Conservation (phyloP, 2,888 invertebrate species). For the Mongoloraphidia duomilia region DNA sequence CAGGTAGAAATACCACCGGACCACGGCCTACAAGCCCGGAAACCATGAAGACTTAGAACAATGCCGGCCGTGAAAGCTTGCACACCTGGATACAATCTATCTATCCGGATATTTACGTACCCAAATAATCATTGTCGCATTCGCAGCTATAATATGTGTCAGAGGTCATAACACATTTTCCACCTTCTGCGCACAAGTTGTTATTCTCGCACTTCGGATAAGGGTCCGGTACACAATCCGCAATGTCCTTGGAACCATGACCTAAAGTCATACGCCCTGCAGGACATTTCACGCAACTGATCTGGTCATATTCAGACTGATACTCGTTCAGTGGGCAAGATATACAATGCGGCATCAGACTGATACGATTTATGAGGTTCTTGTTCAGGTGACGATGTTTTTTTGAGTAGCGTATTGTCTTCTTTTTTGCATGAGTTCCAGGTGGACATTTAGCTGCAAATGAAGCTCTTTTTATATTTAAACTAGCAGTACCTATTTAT, state of each 20-base stretch:
- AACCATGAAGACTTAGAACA: too few relatives aligned
- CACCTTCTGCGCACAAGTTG: conserved; percentile 33
- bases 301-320: conserved; percentile 41
- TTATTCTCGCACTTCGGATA: conserved; percentile 18
- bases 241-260: conserved; percentile 27
- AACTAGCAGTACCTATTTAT: too few relatives aligned
- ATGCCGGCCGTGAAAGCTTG: too few relatives aligned
- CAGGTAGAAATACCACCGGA: too few relatives aligned
- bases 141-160: conserved; percentile 29
- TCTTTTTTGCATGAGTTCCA: conserved; percentile 32
- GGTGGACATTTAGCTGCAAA: conserved; percentile 38
- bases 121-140: conserved; percentile 35
- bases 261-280: conserved; percentile 31
- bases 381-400: conserved; percentile 18
- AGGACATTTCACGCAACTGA: conserved; percentile 42
- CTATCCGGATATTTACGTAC: conserved; percentile 16
- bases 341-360: conserved; percentile 38
- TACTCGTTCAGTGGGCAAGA: conserved; percentile 43
- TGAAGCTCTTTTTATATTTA: neutral
- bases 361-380: conserved; percentile 24
- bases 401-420: conserved; percentile 20
- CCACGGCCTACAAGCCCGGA: too few relatives aligned
- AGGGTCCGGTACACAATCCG: conserved; percentile 31
- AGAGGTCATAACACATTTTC: conserved; percentile 21
- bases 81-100: too few relatives aligned